phyloP scores from a whole-genome alignment of 2,888 invertebrate genomes.

The Lycia hirtaria region DNA sequence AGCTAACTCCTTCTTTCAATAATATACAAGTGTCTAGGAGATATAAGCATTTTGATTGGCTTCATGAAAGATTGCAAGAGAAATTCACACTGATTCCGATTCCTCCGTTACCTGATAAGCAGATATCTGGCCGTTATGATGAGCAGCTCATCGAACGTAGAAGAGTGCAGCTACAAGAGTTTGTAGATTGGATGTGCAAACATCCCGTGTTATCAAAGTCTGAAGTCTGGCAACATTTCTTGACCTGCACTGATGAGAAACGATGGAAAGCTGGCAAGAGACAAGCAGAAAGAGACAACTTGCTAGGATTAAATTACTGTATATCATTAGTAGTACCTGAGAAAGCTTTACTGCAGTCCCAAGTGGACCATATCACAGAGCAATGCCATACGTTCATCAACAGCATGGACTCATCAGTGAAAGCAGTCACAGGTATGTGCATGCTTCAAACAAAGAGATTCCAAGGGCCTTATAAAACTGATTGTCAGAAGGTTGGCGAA shows the following conservation, averaged over 20 bases:
- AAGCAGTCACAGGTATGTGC: constrained; percentile 92
- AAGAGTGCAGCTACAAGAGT: constrained; percentile 96
- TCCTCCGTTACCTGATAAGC: constrained; percentile 99
- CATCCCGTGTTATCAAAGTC: constrained; percentile 97
- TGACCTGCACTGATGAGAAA: constrained; percentile 98
- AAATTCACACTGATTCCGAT: constrained; percentile 98
- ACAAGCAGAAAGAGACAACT: constrained; percentile 96
- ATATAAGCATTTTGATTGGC: constrained; percentile 99
- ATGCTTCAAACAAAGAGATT: constrained; percentile 95
- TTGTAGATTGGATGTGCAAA: constrained; percentile 98
- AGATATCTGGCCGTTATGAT: constrained; percentile 98
- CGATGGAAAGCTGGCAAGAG: constrained; percentile 99
- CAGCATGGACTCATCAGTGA: constrained; percentile 94
- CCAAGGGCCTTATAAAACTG: constrained; percentile 93
- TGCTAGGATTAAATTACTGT: constrained; percentile 96
- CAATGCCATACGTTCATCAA: constrained; percentile 92
- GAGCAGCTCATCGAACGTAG: constrained; percentile 98
- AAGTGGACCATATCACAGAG: constrained; percentile 93
- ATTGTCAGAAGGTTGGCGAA: constrained; percentile 95
- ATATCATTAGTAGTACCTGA: constrained; percentile 94
- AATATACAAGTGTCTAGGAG: constrained; percentile 96
- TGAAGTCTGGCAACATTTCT: constrained; percentile 98
- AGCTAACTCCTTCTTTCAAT: constrained; percentile 97
- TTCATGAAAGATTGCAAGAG: constrained; percentile 96
- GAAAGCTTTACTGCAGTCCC: constrained; percentile 89